Base-by-base conservation (phyloP, 1,140 invertebrate species). In the Saccostrea cuccullata region DNA sequence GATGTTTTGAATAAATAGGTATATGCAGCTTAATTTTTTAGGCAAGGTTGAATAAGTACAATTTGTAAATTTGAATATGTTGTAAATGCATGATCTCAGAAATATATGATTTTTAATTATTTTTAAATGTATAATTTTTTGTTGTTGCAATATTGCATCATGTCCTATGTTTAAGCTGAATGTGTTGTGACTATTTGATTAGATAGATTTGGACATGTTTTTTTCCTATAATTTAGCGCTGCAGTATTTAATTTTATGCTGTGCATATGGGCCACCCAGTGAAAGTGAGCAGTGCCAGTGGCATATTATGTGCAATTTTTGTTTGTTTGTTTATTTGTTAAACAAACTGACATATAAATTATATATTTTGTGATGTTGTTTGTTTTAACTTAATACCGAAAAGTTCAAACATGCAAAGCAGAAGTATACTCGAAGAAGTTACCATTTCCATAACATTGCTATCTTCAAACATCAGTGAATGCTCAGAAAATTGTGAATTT, bases 361-460 rank as follows among this genome's bases (percentile, higher is more conserved):
- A 77, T 77, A 77, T 77, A 77, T 77, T 30, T 77, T 77, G 70
- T 26, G 15, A 30, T 77, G 23, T 73, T 73, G 67, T 77, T 77
- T 20, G 60, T 67, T 20, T 23, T 67, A n/a, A 17, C n/a, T 64
- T n/a, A 64, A 64, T 64, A 8, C 20, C 15, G 17, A 64, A 64
- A 64, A 2, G 2, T 64, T 17, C 6, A 36, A n/a, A 3, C 58
- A 0, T 17, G 5, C 9, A 47, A 47, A 47, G 47, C 47, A 36
- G 30, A 36, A 36, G 30, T 36, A 36, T 36, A 36, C 30, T 36
- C 30, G 1, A 47, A 47, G 47, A 47, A 6, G 9, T 9, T 47
- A 9, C 47, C 47, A 47, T 47, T 47, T 47, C 30, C 30, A 36
- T 36, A 36, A 47, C 6, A 6, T 47, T 47, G 9, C 5, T 8